Evolutionary conservation across 1,140 invertebrate genomes (phyloP).

Genomic region (Potamilus streckersoni): DNA sequence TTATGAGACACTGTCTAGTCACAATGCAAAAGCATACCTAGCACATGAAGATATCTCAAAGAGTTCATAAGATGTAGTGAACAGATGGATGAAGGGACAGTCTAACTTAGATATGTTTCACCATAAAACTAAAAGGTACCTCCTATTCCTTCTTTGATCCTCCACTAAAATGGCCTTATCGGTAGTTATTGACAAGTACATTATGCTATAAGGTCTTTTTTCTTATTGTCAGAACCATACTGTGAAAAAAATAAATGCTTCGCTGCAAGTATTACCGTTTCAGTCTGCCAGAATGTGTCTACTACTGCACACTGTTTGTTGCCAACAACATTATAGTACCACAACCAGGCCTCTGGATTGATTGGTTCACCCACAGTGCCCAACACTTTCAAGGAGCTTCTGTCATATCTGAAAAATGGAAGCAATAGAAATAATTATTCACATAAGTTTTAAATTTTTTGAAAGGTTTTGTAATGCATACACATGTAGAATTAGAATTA

Average conservation of each 20-base stretch:
- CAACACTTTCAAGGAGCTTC: constrained; percentile 81
- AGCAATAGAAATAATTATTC: too few species aligned
- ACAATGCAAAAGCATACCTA: too few species aligned
- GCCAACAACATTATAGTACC: constrained; percentile 93
- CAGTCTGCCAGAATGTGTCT: constrained; percentile 99
- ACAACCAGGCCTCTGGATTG: constrained; percentile 97
- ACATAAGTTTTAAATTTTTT: too few species aligned
- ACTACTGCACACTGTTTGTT: constrained; percentile 82
- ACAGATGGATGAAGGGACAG: too few species aligned
- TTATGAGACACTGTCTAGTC: too few species aligned
- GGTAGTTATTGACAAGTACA: not conserved
- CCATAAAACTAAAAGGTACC: too few species aligned
- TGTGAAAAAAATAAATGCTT: not conserved
- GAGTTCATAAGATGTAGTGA: too few species aligned
- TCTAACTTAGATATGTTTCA: too few species aligned
- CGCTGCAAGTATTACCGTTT: constrained; percentile 79
- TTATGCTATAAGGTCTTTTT: not conserved
- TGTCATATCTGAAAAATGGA: constrained; percentile 59
- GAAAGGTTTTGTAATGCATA: too few species aligned
- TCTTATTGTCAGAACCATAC: not conserved
- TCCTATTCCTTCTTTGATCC: too few species aligned
- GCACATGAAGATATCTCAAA: too few species aligned
- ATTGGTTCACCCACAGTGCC: constrained; percentile 98
- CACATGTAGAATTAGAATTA: too few species aligned
- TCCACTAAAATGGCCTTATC: constrained; percentile 66